Conservation (phyloP, 2,113 vertebrate genomes). For the Xenopus tropicalis region DNA sequence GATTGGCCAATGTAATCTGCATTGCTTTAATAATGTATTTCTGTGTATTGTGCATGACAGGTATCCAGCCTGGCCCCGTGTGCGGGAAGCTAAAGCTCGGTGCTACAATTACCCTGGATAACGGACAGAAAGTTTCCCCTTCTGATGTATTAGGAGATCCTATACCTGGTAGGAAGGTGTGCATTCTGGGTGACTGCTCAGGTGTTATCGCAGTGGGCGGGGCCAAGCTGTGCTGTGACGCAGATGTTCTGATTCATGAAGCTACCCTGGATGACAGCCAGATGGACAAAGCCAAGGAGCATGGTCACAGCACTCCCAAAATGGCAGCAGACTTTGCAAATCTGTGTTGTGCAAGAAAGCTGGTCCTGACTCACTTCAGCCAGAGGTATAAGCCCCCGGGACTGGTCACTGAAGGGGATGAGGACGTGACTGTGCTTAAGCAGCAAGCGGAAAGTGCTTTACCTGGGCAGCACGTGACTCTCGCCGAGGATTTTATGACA, state of each 20-base stretch:
- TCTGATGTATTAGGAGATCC: slow-evolving; percentile 70
- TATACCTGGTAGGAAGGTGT: slow-evolving; percentile 80
- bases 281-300: slow-evolving; percentile 77
- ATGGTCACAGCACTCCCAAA: slow-evolving; percentile 82
- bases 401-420: slow-evolving; percentile 58
- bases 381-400: slow-evolving; percentile 78
- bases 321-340: slow-evolving; percentile 77
- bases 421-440: slow-evolving; percentile 62
- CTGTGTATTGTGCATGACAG: slow-evolving; percentile 53
- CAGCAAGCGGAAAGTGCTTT: slow-evolving; percentile 71
- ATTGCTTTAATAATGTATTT: no score
- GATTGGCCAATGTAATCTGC: no score
- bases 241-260: slow-evolving; percentile 85
- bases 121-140: slow-evolving; percentile 63
- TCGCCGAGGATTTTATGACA: slow-evolving; percentile 88
- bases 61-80: slow-evolving; percentile 78
- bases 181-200: slow-evolving; percentile 85
- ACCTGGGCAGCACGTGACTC: slow-evolving; percentile 65
- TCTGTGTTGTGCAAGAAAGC: slow-evolving; percentile 56
- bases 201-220: slow-evolving; percentile 63
- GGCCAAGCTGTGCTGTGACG: slow-evolving; percentile 63
- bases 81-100: slow-evolving; percentile 84
- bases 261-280: slow-evolving; percentile 80
- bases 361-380: slow-evolving; percentile 88
- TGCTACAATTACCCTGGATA: slow-evolving; percentile 65